Base-by-base conservation (phyloP, 2,113 vertebrate species). In the Andinoacara biseriatus region DNA sequence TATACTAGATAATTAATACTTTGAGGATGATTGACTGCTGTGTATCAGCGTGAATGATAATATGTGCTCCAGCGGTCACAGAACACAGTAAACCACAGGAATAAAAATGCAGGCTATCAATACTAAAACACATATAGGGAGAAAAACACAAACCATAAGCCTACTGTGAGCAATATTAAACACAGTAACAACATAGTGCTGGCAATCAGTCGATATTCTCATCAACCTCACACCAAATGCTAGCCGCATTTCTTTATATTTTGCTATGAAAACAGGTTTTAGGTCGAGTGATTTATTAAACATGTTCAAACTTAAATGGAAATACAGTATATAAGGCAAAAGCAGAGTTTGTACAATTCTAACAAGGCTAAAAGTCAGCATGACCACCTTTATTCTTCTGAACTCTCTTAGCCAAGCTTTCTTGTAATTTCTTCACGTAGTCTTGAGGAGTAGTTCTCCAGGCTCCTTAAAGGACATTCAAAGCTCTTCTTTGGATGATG, bases 271-370 rank as follows among this genome's bases (percentile, higher is more conserved):
- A 46, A 67, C 49, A 9, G 10, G 14, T 29, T 29, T 49, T 67
- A 14, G 24, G 17, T 29, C 13, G 3, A 49, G 40, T 9, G 17
- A 18, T 67, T 46, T 46, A 18, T 26, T 7, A 22, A 38, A 38
- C 17, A 67, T 67, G 15, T 18, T 67, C 22, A 46, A 67, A 67
- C 17, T 17, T 26, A 46, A 22, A 26, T 1, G 0, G 0, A 46
- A 67, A 1, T 18, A 18, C 40, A 67, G 1, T 18, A 18, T 67
- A 67, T 49, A 18, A 7, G 40, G 63, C 46, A 15, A 67, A 26
- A 67, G 2, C 63, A 26, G 24, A 26, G 38, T 22, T 0, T 49
- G 15, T 7, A 2, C 14, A 26, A 0, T 46, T 67, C 14, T 46
- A 67, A 67, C 46, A 46, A 46, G 15, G 22, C 10, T 67, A 0